These are phyloP conservation scores for Garra rufa DNA, from an alignment of 2,113 vertebrate species.

Conservation along the genomic window DNA sequence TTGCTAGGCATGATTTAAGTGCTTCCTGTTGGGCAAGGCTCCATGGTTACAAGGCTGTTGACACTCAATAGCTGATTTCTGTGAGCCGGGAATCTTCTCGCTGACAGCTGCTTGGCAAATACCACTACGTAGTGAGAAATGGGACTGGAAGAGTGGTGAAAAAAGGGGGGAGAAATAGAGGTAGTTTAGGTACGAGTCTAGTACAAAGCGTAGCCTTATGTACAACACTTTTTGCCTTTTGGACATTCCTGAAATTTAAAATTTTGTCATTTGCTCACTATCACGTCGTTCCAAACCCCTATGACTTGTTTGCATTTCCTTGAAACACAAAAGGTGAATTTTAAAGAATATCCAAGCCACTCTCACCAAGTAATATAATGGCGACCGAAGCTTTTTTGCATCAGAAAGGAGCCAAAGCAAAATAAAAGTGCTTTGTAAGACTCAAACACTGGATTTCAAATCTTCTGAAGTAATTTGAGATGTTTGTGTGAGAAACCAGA, in stretches of 20 bases:
- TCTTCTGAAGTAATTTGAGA: neutral
- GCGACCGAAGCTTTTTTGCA: neutral
- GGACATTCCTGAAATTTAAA: neutral
- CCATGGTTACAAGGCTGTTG: conserved; percentile 36
- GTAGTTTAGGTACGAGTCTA: neutral
- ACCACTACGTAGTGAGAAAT: neutral
- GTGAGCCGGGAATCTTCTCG: conserved; percentile 29
- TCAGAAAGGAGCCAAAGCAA: neutral
- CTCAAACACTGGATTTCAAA: neutral
- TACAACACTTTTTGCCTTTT: neutral
- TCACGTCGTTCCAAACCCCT: neutral
- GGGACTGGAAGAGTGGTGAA: neutral
- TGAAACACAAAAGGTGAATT: neutral
- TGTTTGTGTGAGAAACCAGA: neutral
- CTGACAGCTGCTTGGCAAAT: conserved; percentile 47
- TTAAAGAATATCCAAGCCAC: neutral
- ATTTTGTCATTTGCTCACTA: neutral
- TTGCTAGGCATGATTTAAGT: neutral
- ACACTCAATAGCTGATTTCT: conserved; percentile 12
- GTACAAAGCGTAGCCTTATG: neutral
- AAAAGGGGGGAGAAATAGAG: neutral
- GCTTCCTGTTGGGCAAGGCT: conserved; percentile 29
- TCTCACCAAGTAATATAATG: neutral
- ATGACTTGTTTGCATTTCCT: neutral
- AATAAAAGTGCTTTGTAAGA: neutral